Evolutionary conservation across 2,888 invertebrate genomes (phyloP).

Genomic region (Cheilosia vulpina): DNA sequence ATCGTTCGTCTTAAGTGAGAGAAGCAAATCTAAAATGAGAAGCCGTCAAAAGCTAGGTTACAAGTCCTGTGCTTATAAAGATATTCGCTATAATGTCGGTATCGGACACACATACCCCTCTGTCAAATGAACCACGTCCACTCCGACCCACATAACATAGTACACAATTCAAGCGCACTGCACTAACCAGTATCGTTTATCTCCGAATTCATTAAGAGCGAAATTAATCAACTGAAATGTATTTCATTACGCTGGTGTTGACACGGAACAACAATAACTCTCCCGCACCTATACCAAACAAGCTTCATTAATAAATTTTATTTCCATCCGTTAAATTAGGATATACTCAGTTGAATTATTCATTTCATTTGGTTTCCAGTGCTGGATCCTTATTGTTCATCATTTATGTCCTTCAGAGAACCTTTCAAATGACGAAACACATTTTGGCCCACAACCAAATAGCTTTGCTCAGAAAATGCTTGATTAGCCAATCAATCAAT

Average conservation of each 20-base stretch:
- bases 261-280: constrained; percentile 2
- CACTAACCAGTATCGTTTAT: background rate
- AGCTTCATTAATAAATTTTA: constrained; percentile 22
- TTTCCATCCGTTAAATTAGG: constrained; percentile 48
- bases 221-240: constrained; percentile 25
- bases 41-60: no score
- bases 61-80: no score
- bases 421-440: constrained; percentile 34
- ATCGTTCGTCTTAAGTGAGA: no score
- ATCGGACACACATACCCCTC: no score
- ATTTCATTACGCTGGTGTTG: constrained; percentile 22
- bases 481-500: constrained; percentile 68
- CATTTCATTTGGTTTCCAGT: constrained; percentile 43
- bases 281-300: background rate
- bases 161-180: no score
- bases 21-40: no score
- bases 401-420: constrained; percentile 28
- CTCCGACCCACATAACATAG: no score
- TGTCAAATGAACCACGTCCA: no score
- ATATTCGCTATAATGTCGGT: no score
- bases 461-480: constrained; percentile 33
- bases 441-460: background rate
- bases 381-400: constrained; percentile 9
- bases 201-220: background rate
- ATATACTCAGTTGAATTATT: constrained; percentile 42